A percentile compares a stretch with the other conserved stretches of the same genome.
Evolutionary conservation across 2,888 invertebrate species (phyloP).

Genomic region (Drosophila merina): DNA sequence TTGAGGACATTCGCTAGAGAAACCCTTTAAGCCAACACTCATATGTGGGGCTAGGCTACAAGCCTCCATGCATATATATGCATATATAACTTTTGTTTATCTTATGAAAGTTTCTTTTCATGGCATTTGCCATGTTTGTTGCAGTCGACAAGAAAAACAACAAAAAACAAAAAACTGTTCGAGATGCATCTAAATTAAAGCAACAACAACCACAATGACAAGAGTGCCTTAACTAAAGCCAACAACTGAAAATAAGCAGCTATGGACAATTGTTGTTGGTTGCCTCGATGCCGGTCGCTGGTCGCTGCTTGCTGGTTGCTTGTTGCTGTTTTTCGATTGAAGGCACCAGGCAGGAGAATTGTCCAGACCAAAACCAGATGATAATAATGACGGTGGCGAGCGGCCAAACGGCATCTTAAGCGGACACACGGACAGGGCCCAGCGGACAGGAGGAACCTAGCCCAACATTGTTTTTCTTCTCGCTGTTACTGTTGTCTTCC

Average conservation of each 20-base stretch:
- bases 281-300: not conserved
- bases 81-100: constrained; percentile 45
- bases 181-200: constrained; percentile 56
- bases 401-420: constrained; percentile 46
- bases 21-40: constrained; percentile 8
- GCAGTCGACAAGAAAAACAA: constrained; percentile 10
- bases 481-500: constrained; percentile 21
- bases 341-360: constrained; percentile 38
- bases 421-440: constrained; percentile 7
- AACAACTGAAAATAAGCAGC: constrained; percentile 41
- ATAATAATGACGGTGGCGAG: constrained; percentile 59
- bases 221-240: constrained; percentile 45
- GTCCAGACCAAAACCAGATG: constrained; percentile 66
- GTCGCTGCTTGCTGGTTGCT: constrained; percentile 1
- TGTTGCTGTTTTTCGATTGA: constrained; percentile 29
- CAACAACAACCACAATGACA: constrained; percentile 46
- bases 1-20: not conserved
- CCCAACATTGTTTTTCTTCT: constrained; percentile 72
- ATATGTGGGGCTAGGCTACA: not conserved
- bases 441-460: constrained; percentile 48
- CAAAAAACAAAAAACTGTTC: constrained; percentile 32
- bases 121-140: constrained; percentile 39
- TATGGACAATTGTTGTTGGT: constrained; percentile 44
- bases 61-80: constrained; percentile 27
- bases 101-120: constrained; percentile 42